Evolutionary conservation across 2,797 vertebrate species (phyloP).

Genomic region (Sorex maritimensis): DNA sequence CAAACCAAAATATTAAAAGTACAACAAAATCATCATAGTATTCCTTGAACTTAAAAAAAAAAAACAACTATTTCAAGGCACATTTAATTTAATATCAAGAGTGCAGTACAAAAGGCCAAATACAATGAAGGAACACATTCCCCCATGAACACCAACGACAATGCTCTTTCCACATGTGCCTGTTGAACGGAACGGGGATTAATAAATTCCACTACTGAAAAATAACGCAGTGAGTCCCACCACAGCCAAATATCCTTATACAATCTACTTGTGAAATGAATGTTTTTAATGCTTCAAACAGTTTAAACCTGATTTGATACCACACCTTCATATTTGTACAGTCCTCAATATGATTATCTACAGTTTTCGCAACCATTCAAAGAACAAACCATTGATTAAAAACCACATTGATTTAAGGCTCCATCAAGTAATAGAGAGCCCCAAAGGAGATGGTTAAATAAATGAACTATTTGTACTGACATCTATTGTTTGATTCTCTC

Average conservation of each 20-base stretch:
- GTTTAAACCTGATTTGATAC: slow-evolving; percentile 87
- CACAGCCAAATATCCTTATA: slow-evolving; percentile 89
- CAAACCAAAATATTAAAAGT: slow-evolving; percentile 85
- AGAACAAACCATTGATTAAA: slow-evolving; percentile 90
- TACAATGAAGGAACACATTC: slow-evolving; percentile 90
- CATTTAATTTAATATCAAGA: slow-evolving; percentile 90
- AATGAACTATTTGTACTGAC: slow-evolving; percentile 87
- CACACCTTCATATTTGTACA: slow-evolving; percentile 89
- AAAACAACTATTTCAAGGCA: slow-evolving; percentile 91
- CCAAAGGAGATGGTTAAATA: slow-evolving; percentile 87
- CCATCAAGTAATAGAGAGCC: slow-evolving; percentile 85
- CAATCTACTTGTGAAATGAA: slow-evolving; percentile 90
- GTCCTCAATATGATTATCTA: slow-evolving; percentile 88
- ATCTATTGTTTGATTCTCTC: slow-evolving; percentile 87
- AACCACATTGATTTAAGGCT: slow-evolving; percentile 89
- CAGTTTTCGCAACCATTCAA: slow-evolving; percentile 89
- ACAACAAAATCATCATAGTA: slow-evolving; percentile 89
- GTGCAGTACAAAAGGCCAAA: slow-evolving; percentile 89
- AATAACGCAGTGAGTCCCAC: slow-evolving; percentile 86
- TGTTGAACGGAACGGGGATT: slow-evolving; percentile 85
- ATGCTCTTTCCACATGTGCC: slow-evolving; percentile 86
- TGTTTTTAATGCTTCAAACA: slow-evolving; percentile 87
- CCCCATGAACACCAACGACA: slow-evolving; percentile 90
- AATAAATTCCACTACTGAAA: slow-evolving; percentile 85
- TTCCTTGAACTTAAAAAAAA: slow-evolving; percentile 90